Evolutionary conservation across 1,140 invertebrate species (phyloP), one percentile per base, ranked within the genome.

Genomic region (Zaprionus taronus): DNA sequence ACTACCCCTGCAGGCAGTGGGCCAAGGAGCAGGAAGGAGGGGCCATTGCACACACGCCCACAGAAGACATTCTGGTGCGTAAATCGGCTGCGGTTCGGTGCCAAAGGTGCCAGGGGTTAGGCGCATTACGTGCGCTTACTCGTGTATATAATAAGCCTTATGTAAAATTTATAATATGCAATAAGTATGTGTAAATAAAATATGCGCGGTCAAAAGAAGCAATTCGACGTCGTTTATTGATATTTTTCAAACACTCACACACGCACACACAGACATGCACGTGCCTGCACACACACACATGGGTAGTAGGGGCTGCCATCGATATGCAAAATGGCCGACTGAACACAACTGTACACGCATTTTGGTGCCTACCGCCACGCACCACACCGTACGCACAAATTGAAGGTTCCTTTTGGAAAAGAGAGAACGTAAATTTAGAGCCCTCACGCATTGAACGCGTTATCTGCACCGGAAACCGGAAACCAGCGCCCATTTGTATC

Each of bases 401-500:
- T 86, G 73, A 89, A 72, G 83, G 77, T 75, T 72, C 31, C 24
- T 60, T 64, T 51, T 14, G 24, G 24, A 38, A 15, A 38, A 12
- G 14, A 11, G 28, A 69, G 70, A 68, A 72, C 78, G 84, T 87
- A 87, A 89, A 87, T 87, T 87, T 89, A 60, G 63, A 44, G 49
- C 36, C 7, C 58, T 36, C 60, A 65, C 61, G 38, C 55, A 68
- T 41, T 44, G 34, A n/a, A 26, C 20, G 14, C 58, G 65, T 74
- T 86, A 84, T 81, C 67, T 53, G 66, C 24, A 51, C 69, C 73
- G 81, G 85, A 90, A 89, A 81, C 81, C 63, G 84, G 84, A 89
- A 89, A 89, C 84, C 85, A 90, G 81, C 72, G 79, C 79, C 84
- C 86, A 90, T 89, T 90, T 81, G 81, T 90, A 61, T 69, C 81